These are phyloP conservation scores for Xanthostigma xanthostigma DNA, from an alignment of 2,888 invertebrate species.

Conservation along the genomic window DNA sequence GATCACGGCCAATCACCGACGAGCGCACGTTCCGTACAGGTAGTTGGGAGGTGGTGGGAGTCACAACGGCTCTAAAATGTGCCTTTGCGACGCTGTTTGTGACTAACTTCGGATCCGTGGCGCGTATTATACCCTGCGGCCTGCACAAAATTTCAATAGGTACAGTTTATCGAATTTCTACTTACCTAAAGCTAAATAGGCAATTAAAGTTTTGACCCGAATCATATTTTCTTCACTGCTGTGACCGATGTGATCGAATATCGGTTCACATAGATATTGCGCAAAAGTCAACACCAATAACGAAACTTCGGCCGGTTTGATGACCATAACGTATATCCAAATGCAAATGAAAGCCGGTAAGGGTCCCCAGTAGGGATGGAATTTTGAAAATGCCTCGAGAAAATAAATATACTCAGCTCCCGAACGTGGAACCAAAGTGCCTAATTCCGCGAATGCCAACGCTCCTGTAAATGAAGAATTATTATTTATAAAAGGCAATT, in stretches of 20 bases:
- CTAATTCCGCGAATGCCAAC: constrained; percentile 65
- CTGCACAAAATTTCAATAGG: too few relatives aligned
- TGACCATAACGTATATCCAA: constrained; percentile 60
- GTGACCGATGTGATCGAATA: constrained; percentile 25
- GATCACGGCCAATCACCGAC: too few relatives aligned
- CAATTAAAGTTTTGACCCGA: constrained; percentile 37
- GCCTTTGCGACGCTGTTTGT: too few relatives aligned
- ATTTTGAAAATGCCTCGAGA: constrained; percentile 52
- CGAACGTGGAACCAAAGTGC: constrained; percentile 60
- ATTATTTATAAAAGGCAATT: too few relatives aligned
- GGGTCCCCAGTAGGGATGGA: constrained; percentile 54
- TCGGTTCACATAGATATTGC: constrained; percentile 55
- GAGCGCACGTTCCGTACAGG: too few relatives aligned
- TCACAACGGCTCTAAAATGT: too few relatives aligned
- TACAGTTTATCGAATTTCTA: too few relatives aligned
- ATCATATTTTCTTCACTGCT: constrained; percentile 24
- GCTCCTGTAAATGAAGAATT: constrained; percentile 42
- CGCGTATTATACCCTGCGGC: too few relatives aligned
- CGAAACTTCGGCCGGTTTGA: constrained; percentile 65
- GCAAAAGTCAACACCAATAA: constrained; percentile 62
- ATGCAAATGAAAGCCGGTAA: constrained; percentile 60
- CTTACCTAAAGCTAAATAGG: constrained; percentile 41
- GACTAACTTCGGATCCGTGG: too few relatives aligned
- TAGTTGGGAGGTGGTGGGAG: too few relatives aligned
- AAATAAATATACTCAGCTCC: constrained; percentile 74